Base-by-base conservation (phyloP, 2,113 vertebrate species). In the Litocranius walleri region DNA sequence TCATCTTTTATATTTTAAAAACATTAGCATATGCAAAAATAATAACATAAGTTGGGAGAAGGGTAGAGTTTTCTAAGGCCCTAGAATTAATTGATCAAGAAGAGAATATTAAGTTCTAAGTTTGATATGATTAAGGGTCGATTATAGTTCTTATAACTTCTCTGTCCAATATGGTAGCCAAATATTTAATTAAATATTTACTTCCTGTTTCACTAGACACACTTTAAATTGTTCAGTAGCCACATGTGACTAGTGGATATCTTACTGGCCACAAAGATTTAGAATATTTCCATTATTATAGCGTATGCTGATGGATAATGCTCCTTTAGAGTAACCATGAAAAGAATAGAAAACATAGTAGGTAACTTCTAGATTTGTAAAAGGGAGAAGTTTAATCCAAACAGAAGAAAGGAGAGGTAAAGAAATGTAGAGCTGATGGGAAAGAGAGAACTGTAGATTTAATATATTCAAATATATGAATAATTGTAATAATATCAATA, bases 71-170 rank as follows among this genome's bases (percentile, higher is more conserved):
- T 92, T 92, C 25, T 61, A 29, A 89, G 52, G 45, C 36, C 40
- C 54, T 81, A 86, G 52, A 85, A 83, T 92, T 81, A 86, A 54
- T 90, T 93, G 16, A 93, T 95, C 59, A 88, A 93, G 29, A 85
- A 45, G 43, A 93, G n/a, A 25, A 33, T 82, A 92, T 62, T 90
- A 91, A 71, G 29, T 50, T 94, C 40, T 81, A 50, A 64, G 64
- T 95, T 93, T 93, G 43, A 81, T 40, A 64, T 85, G n/a, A 14
- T 56, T 62, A 77, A 12, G 25, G 3, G 7, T 52, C 64, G 3
- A 56, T 78, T 56, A 81, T 19, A 57, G 25, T 83, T 77, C 56
- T 33, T 88, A 6, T 62, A 64, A 48, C 29, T 82, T 93, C 19
- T 91, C n/a, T 95, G 40, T 88, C 45, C n/a, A 64, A 30, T 29